phyloP scores from a whole-genome alignment of 1,140 invertebrate genomes.

The Pseudomyrmex flavicornis region DNA sequence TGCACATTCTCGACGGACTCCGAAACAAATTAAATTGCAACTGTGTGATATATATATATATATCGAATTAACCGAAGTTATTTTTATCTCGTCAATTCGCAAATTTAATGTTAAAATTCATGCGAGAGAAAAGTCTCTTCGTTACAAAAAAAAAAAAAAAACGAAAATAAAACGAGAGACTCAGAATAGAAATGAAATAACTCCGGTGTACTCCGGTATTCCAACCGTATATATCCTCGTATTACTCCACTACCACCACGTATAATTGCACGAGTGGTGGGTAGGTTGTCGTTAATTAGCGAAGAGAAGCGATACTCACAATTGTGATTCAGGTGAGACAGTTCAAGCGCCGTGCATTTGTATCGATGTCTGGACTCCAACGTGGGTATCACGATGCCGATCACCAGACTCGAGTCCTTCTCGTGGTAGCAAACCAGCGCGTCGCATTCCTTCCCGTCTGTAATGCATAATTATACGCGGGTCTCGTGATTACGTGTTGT shows the following conservation, averaged over 20 bases:
- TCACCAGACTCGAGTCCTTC: conserved; percentile 82
- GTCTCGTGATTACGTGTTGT: conserved; percentile 18
- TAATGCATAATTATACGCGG: conserved; percentile 58
- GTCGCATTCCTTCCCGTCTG: conserved; percentile 84
- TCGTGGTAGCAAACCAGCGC: conserved; percentile 84
- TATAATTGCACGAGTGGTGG: conserved; percentile 22
- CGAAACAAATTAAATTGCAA: no score
- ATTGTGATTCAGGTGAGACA: conserved; percentile 79
- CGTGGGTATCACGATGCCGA: conserved; percentile 81
- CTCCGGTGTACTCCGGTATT: conserved; percentile 17
- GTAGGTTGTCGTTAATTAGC: conserved; percentile 56
- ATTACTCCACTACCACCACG: neutral
- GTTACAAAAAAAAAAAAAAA: no score
- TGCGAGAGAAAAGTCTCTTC: no score
- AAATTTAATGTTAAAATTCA: no score
- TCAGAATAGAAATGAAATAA: no score
- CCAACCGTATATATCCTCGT: neutral
- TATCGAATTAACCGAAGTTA: no score
- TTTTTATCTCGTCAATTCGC: no score
- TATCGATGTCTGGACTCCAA: conserved; percentile 82
- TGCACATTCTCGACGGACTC: no score
- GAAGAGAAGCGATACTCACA: conserved; percentile 75
- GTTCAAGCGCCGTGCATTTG: conserved; percentile 81
- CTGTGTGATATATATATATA: no score
- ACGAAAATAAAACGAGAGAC: no score